phyloP scores from a whole-genome alignment of 2,888 invertebrate species.

The Schrankia costaestrigalis region DNA sequence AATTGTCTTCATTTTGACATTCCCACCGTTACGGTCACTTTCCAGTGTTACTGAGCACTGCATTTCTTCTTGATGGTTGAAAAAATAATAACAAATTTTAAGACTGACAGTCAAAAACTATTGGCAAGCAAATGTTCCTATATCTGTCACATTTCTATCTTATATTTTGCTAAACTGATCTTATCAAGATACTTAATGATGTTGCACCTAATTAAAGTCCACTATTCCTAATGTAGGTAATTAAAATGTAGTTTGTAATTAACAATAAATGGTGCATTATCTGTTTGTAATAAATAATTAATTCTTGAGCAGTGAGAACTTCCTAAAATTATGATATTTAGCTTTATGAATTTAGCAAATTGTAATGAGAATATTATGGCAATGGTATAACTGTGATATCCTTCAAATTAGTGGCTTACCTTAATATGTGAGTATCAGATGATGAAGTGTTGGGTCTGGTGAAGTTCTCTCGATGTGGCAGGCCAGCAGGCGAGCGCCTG shows the following conservation, averaged over 20 bases:
- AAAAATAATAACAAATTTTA: constrained; percentile 52
- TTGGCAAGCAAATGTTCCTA: too few relatives aligned
- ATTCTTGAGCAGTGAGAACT: background rate
- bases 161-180: constrained; percentile 18
- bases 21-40: constrained; percentile 65
- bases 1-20: constrained; percentile 72
- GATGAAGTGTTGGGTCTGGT: constrained; percentile 54
- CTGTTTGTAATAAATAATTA: background rate
- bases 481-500: constrained; percentile 75
- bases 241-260: constrained; percentile 3
- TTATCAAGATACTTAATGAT: constrained; percentile 17
- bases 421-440: constrained; percentile 67
- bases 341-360: background rate
- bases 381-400: too few relatives aligned
- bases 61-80: constrained; percentile 71
- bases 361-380: constrained; percentile 7
- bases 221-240: background rate
- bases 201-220: constrained; percentile 7
- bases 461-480: constrained; percentile 63
- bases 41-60: constrained; percentile 73
- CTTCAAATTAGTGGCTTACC: constrained; percentile 49
- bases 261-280: constrained; percentile 3
- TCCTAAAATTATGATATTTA: too few relatives aligned
- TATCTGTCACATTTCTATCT: too few relatives aligned
- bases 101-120: too few relatives aligned